Evolutionary conservation across 1,140 invertebrate species (phyloP).

Genomic region (Panagrolaimus sp.): DNA sequence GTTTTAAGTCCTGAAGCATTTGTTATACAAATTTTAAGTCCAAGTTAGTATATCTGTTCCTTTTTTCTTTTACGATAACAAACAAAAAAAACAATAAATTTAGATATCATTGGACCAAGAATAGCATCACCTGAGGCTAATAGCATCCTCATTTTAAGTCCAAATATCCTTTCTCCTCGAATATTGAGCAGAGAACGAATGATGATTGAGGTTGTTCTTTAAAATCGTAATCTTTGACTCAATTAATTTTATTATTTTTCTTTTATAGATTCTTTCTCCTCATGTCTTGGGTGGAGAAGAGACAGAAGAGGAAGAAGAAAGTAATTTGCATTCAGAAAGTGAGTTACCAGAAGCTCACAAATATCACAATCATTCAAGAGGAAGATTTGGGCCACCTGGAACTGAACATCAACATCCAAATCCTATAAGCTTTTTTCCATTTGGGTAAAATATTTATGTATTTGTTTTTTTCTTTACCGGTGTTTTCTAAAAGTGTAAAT

Average conservation of each 20-base stretch:
- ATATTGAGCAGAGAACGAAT: conserved; percentile 21
- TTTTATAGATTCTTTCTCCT: neutral
- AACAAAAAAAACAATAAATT: neutral
- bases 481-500: too few species aligned
- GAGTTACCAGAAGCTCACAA: conserved; percentile 11
- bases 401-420: too few species aligned
- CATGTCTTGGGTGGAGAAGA: conserved; percentile 11
- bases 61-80: neutral
- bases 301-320: conserved; percentile 14
- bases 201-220: conserved; percentile 16
- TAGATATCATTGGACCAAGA: conserved; percentile 23
- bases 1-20: conserved; percentile 3
- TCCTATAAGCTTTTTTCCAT: too few species aligned
- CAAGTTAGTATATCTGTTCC: neutral
- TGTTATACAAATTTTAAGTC: conserved; percentile 2
- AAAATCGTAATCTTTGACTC: neutral
- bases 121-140: conserved; percentile 19
- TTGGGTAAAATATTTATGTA: too few species aligned
- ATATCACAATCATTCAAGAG: conserved; percentile 17
- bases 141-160: conserved; percentile 21
- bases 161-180: conserved; percentile 23
- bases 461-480: too few species aligned
- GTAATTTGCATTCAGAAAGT: neutral
- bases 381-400: neutral
- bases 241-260: neutral